Conservation (phyloP, 2,113 vertebrate genomes). For the Pelmatolapia mariae region DNA sequence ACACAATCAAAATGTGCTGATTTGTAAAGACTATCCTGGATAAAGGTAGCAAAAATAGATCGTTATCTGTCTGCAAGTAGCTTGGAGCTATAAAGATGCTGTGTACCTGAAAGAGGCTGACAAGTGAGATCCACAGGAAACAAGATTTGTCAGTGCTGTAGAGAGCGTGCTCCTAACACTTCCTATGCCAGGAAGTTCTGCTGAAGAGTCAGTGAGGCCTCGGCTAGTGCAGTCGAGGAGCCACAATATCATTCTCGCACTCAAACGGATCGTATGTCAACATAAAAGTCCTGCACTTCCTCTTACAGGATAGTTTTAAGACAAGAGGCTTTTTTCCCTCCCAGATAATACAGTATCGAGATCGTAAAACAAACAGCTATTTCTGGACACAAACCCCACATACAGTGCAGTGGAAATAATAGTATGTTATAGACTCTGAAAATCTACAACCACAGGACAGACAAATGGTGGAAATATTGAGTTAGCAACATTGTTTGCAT, state of each 20-base stretch:
- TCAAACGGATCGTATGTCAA: slow-evolving; percentile 29
- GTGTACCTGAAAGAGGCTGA: background rate
- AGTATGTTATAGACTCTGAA: background rate
- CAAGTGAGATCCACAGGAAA: background rate
- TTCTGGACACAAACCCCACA: background rate
- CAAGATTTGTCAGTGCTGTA: slow-evolving; percentile 21
- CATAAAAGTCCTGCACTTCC: slow-evolving; percentile 31
- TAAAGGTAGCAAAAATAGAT: background rate
- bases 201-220: slow-evolving; percentile 13
- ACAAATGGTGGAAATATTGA: background rate
- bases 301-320: slow-evolving; percentile 10
- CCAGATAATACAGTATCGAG: background rate
- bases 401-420: background rate
- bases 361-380: background rate
- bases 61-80: background rate
- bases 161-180: slow-evolving; percentile 11
- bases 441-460: background rate
- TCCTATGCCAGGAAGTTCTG: slow-evolving; percentile 44
- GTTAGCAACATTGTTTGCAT: background rate
- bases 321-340: background rate
- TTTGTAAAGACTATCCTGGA: background rate
- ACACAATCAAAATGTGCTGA: background rate
- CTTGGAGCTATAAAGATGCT: background rate
- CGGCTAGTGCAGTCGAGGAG: slow-evolving; percentile 19
- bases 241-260: slow-evolving; percentile 35